phyloP scores from a whole-genome alignment of 2,888 invertebrate species.

The Drosophila demipolita region DNA sequence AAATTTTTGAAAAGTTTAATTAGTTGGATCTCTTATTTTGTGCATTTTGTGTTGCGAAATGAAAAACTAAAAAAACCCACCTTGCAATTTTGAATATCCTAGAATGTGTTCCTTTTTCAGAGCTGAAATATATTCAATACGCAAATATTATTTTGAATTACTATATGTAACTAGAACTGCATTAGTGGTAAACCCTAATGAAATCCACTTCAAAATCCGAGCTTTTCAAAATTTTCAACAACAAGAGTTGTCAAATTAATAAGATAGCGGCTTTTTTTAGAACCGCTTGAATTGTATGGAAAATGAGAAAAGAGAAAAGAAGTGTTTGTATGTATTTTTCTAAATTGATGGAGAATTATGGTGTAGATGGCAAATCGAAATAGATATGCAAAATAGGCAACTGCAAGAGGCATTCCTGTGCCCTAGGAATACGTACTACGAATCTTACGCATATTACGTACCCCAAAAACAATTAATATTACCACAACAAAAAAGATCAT shows the following conservation, averaged over 20 bases:
- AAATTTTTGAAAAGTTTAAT: slow-evolving; percentile 19
- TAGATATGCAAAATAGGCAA: slow-evolving; percentile 16
- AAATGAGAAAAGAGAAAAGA: slow-evolving; percentile 7
- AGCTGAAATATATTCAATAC: slow-evolving; percentile 18
- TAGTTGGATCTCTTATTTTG: slow-evolving; percentile 9
- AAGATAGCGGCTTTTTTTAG: slow-evolving; percentile 11
- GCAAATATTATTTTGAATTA: background rate
- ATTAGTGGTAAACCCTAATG: background rate
- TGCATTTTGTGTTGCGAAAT: slow-evolving; percentile 23
- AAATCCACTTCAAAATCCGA: slow-evolving; percentile 24
- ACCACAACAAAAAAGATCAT: slow-evolving; percentile 7
- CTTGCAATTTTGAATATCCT: slow-evolving; percentile 64
- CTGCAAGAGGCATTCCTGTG: slow-evolving; percentile 66
- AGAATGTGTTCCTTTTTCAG: slow-evolving; percentile 66
- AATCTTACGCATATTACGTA: slow-evolving; percentile 22
- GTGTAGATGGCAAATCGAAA: slow-evolving; percentile 18
- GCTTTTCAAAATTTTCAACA: slow-evolving; percentile 35
- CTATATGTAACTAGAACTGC: slow-evolving; percentile 1
- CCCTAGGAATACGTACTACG: slow-evolving; percentile 42
- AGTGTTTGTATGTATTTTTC: slow-evolving; percentile 71
- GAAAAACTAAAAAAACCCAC: slow-evolving; percentile 54
- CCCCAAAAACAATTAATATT: slow-evolving; percentile 32
- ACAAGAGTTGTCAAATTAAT: slow-evolving; percentile 43
- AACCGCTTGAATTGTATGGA: slow-evolving; percentile 2
- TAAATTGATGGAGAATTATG: slow-evolving; percentile 38